Conservation (phyloP, 2,113 vertebrate genomes). For the Pongo pygmaeus region DNA sequence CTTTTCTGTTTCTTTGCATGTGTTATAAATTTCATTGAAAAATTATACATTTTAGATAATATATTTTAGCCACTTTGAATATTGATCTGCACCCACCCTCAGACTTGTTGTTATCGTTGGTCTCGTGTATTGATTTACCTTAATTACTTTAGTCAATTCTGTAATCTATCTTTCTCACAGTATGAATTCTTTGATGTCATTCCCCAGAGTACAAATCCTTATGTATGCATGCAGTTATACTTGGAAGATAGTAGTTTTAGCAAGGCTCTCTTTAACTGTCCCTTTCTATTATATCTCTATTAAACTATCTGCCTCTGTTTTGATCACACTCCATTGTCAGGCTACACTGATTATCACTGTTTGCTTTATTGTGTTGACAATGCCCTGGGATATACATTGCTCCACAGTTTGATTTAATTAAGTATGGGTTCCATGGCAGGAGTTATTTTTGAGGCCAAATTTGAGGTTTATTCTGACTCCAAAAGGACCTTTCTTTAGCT, state of each 20-base stretch:
- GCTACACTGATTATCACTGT: background rate
- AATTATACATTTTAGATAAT: background rate
- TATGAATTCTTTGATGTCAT: background rate
- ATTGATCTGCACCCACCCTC: accelerated
- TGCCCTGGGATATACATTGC: background rate
- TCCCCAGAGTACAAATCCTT: no score
- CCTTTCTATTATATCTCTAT: background rate
- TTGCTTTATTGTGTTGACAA: background rate
- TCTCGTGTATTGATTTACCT: background rate
- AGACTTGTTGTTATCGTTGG: background rate
- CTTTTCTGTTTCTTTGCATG: background rate
- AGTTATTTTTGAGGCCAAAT: background rate
- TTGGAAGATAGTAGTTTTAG: background rate
- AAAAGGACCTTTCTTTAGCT: background rate
- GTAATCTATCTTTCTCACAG: background rate
- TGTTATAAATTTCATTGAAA: background rate
- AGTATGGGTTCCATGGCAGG: background rate
- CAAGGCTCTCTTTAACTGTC: background rate
- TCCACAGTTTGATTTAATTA: background rate
- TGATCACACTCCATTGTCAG: background rate
- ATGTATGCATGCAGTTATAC: background rate
- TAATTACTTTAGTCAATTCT: background rate
- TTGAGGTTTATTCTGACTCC: background rate
- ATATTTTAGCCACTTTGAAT: background rate
- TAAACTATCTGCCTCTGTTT: background rate